Evolutionary conservation across 2,797 vertebrate genomes (phyloP), one percentile per base, ranked within the genome.

Genomic region (Eulemur rubriventer): DNA sequence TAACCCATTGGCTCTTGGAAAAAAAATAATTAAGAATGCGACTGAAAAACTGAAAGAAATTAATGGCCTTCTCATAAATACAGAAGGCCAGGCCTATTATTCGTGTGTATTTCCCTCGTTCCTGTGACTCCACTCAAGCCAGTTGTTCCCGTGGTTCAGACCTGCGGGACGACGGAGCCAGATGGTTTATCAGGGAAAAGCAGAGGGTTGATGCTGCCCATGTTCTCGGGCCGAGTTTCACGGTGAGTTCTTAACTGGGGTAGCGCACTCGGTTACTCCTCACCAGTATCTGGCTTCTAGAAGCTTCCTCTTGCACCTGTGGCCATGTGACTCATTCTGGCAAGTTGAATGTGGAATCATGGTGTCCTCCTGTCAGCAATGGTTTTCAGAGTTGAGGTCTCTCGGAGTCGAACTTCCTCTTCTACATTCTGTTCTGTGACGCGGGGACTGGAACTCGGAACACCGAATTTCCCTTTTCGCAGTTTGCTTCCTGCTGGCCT

Each of bases 201-300:
- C 11, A 24, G n/a, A 20, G 24, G 41, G 26, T 5, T 24, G 50
- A 22, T 9, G 18, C 33, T 7, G 43, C 57, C 46, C 12, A 8
- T 4, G 18, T 55, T 41, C n/a, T 26, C n/a, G 33, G 14, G 14
- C 9, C 1, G 28, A 46, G 33, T 9, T 1, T 7, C 5, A 41
- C 0, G 2, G 4, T 2, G 5, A 2, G 18, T 24, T 38, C 35
- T 33, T 30, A 7, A 2, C 3, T 18, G 14, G 59, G 26, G 14
- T 1, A 1, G 30, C 1, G 6, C 6, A 12, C 9, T 4, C 33
- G 2, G 26, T 13, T 2, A 18, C 1, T 1, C 1, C 17, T 14
- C 33, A 9, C 67, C 57, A 5, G 1, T 4, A 11, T 17, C n/a
- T 20, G 59, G 10, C 20, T 50, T 43, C 67, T 35, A 46, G 43